These are phyloP conservation scores for Alethe diademata DNA, from an alignment of 2,113 vertebrate species.

Conservation along the genomic window DNA sequence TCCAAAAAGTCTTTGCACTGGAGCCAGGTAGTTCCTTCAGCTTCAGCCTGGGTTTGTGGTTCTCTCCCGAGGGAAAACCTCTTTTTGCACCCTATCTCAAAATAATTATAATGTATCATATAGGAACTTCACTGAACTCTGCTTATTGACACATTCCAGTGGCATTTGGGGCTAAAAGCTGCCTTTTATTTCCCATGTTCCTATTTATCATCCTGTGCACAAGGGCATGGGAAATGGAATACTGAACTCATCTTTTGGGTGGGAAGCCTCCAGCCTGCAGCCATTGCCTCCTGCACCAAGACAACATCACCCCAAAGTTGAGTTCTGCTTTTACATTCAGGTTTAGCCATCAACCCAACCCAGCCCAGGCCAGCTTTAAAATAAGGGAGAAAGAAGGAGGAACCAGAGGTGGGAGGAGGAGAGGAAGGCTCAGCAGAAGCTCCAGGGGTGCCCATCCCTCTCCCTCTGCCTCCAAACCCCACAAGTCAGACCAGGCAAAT, in stretches of 20 bases:
- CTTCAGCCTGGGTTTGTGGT: neutral
- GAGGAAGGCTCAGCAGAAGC: neutral
- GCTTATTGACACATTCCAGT: neutral
- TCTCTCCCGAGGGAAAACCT: neutral
- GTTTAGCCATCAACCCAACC: rapidly evolving
- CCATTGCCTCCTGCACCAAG: rapidly evolving
- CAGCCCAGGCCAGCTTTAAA: neutral
- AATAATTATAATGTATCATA: neutral
- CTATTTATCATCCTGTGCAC: neutral
- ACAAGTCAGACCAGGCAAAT: constrained; percentile 36
- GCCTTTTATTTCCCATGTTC: neutral
- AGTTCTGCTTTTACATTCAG: rapidly evolving
- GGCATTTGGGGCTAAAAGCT: neutral
- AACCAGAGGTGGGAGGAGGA: neutral
- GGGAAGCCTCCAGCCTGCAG: neutral
- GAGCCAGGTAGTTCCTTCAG: neutral
- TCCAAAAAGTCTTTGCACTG: neutral
- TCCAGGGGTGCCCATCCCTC: neutral
- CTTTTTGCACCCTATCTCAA: neutral
- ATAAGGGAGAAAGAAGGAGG: rapidly evolving
- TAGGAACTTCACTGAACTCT: neutral
- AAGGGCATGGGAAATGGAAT: neutral
- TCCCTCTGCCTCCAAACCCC: neutral
- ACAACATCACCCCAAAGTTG: rapidly evolving
- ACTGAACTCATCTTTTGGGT: rapidly evolving